phyloP scores from a whole-genome alignment of 1,140 invertebrate species.

The Microplitis demolitor region DNA sequence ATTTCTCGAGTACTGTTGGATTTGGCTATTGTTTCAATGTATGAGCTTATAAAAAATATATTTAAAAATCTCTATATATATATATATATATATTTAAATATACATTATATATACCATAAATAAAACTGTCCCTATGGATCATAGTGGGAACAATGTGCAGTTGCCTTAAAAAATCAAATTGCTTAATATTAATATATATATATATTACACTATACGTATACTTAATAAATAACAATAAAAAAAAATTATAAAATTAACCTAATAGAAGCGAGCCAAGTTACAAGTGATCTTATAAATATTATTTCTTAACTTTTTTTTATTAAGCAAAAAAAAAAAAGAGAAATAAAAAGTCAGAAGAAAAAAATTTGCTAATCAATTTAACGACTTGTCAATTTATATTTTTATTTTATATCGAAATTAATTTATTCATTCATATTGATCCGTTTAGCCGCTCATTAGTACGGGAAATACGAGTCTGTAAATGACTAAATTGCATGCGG shows the following conservation, averaged over 20 bases:
- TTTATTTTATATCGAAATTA: no score
- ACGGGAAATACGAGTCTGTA: no score
- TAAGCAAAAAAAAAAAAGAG: no score
- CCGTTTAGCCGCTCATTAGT: no score
- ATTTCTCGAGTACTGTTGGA: background rate
- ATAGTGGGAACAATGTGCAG: constrained; percentile 13
- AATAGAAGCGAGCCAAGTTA: constrained; percentile 17
- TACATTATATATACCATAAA: background rate
- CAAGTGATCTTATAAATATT: constrained; percentile 24
- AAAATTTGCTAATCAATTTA: no score
- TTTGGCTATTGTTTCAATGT: background rate
- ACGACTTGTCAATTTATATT: no score
- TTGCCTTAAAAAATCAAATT: constrained; percentile 29
- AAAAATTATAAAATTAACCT: background rate
- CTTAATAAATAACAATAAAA: background rate
- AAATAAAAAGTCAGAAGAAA: no score
- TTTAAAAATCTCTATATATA: background rate
- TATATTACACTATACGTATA: constrained; percentile 8
- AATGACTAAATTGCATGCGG: no score
- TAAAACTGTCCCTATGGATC: background rate
- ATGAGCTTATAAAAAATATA: background rate
- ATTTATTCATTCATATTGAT: no score
- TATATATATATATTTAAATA: background rate
- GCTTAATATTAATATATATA: constrained; percentile 18
- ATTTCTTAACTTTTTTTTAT: constrained; percentile 9